Conservation (phyloP, 2,797 vertebrate genomes). For the Cossypha polioptera region DNA sequence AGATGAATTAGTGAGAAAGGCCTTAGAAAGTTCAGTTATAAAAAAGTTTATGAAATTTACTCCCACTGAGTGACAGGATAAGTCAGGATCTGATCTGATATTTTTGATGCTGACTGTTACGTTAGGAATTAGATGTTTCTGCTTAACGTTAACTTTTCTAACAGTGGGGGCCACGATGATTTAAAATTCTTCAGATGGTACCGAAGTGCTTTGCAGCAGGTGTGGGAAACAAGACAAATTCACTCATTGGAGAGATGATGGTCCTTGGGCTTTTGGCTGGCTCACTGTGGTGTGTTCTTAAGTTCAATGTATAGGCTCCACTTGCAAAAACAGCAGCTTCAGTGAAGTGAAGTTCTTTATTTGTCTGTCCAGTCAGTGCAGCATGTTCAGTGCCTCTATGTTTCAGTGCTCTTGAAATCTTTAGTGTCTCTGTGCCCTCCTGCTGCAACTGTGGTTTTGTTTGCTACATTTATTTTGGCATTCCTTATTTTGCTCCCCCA, state of each 20-base stretch:
- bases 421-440: background rate
- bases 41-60: background rate
- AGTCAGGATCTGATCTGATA: background rate
- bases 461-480: background rate
- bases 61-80: background rate
- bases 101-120: background rate
- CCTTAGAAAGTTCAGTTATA: background rate
- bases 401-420: background rate
- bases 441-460: background rate
- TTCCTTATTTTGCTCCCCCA: background rate
- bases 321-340: background rate
- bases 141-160: background rate
- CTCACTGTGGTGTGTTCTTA: background rate
- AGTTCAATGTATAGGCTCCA: background rate
- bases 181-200: background rate
- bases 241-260: background rate
- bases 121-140: background rate
- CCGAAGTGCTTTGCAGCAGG: background rate
- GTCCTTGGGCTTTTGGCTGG: background rate
- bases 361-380: background rate
- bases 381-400: background rate
- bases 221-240: background rate
- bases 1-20: background rate
- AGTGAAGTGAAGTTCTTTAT: background rate
- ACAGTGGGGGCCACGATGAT: background rate